These are phyloP conservation scores for Megaceryle alcyon DNA, from an alignment of 2,797 vertebrate genomes.

Conservation along the genomic window DNA sequence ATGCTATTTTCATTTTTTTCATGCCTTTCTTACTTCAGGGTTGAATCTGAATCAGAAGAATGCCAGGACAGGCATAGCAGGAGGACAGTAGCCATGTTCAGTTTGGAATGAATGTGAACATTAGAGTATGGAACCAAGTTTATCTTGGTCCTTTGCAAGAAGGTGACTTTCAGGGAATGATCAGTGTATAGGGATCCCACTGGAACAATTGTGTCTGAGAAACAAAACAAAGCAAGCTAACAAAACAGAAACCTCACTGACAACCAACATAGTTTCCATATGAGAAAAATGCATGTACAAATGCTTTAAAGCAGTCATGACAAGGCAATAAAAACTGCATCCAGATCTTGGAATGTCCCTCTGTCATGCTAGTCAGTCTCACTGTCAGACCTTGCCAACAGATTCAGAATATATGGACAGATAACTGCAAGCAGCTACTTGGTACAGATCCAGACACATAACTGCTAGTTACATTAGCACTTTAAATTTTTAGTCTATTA, in stretches of 20 bases:
- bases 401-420: not conserved
- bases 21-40: not conserved
- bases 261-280: not conserved
- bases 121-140: not conserved
- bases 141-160: not conserved
- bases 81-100: not conserved
- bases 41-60: not conserved
- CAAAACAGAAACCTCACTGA: not conserved
- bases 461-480: not conserved
- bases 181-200: not conserved
- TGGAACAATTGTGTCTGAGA: not conserved
- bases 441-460: not conserved
- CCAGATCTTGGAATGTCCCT: not conserved
- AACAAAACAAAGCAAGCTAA: constrained; percentile 1
- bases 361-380: not conserved
- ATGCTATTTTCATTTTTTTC: not conserved
- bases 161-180: not conserved
- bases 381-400: not conserved
- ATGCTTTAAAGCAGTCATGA: not conserved
- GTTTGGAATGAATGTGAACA: not conserved
- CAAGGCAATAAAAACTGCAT: not conserved
- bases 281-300: not conserved
- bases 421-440: not conserved
- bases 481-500: not conserved
- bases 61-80: not conserved